Conservation (phyloP, 2,888 invertebrate species). For the Cataglyphis rosenhaueri region DNA sequence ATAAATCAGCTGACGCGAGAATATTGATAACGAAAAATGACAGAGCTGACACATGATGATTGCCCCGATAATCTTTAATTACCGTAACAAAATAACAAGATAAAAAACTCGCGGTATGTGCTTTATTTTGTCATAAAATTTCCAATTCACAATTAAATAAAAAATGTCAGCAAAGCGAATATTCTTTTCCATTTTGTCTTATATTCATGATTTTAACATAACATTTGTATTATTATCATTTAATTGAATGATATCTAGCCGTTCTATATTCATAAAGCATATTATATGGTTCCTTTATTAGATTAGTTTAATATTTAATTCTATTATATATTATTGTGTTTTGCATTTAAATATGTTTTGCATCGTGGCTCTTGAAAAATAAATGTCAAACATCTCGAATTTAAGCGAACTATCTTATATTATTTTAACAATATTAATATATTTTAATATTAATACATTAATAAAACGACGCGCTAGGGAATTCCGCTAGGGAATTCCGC, state of each 20-base stretch:
- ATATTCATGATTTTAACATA: neutral
- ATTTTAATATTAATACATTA: neutral
- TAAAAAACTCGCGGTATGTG: neutral
- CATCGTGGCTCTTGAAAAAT: neutral
- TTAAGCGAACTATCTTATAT: neutral
- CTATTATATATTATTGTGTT: neutral
- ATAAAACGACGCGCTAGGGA: neutral
- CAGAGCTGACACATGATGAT: neutral
- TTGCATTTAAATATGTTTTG: neutral
- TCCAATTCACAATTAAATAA: neutral
- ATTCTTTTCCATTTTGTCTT: neutral
- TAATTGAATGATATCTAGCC: neutral
- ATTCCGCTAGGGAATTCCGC: no score
- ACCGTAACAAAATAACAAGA: neutral
- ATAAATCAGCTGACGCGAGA: conserved; percentile 41
- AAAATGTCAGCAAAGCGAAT: neutral
- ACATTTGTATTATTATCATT: neutral
- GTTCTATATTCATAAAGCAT: neutral
- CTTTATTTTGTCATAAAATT: neutral
- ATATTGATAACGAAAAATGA: conserved; percentile 20
- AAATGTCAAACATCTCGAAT: neutral
- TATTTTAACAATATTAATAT: neutral
- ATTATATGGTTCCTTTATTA: neutral
- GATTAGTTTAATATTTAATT: neutral
- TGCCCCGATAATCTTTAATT: conserved; percentile 34